phyloP scores from a whole-genome alignment of 2,113 vertebrate genomes.

The Suricata suricatta region DNA sequence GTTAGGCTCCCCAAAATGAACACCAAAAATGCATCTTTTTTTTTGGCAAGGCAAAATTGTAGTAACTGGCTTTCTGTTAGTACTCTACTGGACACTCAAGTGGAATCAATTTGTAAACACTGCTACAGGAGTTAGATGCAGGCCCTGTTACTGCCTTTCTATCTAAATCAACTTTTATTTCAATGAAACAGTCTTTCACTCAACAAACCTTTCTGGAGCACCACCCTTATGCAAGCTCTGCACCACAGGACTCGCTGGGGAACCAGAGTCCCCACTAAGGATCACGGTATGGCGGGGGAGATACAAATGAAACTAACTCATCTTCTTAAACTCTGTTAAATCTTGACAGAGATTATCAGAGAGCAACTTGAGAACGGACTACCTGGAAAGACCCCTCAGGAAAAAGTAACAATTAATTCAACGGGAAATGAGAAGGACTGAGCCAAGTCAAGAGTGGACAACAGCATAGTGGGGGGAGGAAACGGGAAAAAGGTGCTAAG shows the following conservation, averaged over 20 bases:
- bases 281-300: fast-evolving
- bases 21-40: not conserved
- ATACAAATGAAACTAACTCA: not conserved
- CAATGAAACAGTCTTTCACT: not conserved
- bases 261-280: not conserved
- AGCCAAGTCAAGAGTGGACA: not conserved
- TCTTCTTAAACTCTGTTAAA: not conserved
- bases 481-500: not conserved
- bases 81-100: not conserved
- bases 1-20: not conserved
- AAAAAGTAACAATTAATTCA: not conserved
- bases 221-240: not conserved
- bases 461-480: not conserved
- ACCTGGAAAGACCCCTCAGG: not conserved
- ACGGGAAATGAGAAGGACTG: not conserved
- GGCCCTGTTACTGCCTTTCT: not conserved
- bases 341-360: not conserved
- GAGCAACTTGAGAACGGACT: not conserved
- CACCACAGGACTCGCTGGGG: too few species aligned
- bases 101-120: not conserved
- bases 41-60: not conserved
- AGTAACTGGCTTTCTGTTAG: not conserved
- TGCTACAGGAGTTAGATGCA: not conserved
- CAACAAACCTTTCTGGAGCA: not conserved
- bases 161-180: not conserved